Conservation (phyloP, 2,888 invertebrate genomes). For the Glaucopsyche alexis region DNA sequence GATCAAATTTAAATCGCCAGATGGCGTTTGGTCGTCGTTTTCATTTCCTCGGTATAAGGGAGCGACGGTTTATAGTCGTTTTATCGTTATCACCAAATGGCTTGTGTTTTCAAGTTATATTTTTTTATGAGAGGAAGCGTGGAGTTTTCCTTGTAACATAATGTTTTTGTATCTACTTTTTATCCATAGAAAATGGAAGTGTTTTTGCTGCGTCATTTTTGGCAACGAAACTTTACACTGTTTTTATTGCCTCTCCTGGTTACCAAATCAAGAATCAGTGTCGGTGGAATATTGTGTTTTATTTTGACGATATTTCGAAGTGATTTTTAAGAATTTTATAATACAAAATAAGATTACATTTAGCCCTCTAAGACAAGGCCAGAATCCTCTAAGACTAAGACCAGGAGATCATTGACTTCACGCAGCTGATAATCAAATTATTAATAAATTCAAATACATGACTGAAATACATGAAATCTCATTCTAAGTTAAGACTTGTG, state of each 20-base stretch:
- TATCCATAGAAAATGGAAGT: conserved; percentile 25
- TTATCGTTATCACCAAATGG: conserved; percentile 69
- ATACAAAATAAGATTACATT: no score
- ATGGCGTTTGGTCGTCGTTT: conserved; percentile 16
- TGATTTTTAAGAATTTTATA: no score
- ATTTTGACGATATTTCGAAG: background rate
- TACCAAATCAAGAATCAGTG: background rate
- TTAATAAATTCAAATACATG: no score
- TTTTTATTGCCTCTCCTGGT: background rate
- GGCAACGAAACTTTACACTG: background rate
- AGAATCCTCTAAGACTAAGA: no score
- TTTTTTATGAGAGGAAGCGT: conserved; percentile 10
- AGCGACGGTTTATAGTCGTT: conserved; percentile 74
- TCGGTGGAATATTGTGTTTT: background rate
- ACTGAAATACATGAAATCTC: no score
- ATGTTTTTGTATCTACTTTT: conserved; percentile 35
- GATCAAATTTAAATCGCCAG: conserved; percentile 20
- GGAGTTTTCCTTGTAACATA: conserved; percentile 65
- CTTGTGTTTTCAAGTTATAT: conserved; percentile 54
- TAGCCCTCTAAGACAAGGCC: no score
- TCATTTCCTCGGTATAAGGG: conserved; percentile 53
- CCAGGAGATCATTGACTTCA: no score
- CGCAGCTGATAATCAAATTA: no score
- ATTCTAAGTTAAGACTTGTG: no score
- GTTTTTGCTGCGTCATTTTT: conserved; percentile 2